Percentiles rank a stretch among this genome's conserved stretches.
These are phyloP conservation scores for Heliconius aoede DNA, from an alignment of 2,888 invertebrate species.

Conservation along the genomic window DNA sequence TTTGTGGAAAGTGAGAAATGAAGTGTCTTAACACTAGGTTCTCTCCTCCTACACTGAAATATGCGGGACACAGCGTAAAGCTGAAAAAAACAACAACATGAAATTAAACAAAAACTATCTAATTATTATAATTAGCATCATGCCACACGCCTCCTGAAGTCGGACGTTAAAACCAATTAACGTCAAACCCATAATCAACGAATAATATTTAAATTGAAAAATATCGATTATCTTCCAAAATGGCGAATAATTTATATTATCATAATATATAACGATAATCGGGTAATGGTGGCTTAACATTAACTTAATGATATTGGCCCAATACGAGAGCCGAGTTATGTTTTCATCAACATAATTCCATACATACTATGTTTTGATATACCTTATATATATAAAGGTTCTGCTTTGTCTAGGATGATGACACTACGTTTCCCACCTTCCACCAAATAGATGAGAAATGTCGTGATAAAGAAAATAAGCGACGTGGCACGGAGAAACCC, in stretches of 20 bases:
- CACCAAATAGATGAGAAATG: too few relatives aligned
- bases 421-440: too few relatives aligned
- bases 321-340: constrained; percentile 24
- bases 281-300: constrained; percentile 34
- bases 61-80: too few relatives aligned
- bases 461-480: too few relatives aligned
- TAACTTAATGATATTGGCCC: constrained; percentile 36
- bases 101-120: not conserved
- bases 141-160: not conserved
- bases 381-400: too few relatives aligned
- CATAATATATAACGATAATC: constrained; percentile 41
- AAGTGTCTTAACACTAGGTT: too few relatives aligned
- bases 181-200: constrained; percentile 11
- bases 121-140: not conserved
- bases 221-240: constrained; percentile 26
- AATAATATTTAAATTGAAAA: constrained; percentile 30
- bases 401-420: too few relatives aligned
- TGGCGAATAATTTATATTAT: constrained; percentile 36
- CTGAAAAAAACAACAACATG: not conserved
- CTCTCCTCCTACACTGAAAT: too few relatives aligned
- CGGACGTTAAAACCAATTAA: not conserved
- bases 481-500: too few relatives aligned
- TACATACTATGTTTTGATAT: not conserved
- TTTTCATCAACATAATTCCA: constrained; percentile 6
- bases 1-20: too few relatives aligned